Evolutionary conservation across 2,113 vertebrate genomes (phyloP), one percentile per base, ranked within the genome.

Genomic region (Cyanocitta stelleri): DNA sequence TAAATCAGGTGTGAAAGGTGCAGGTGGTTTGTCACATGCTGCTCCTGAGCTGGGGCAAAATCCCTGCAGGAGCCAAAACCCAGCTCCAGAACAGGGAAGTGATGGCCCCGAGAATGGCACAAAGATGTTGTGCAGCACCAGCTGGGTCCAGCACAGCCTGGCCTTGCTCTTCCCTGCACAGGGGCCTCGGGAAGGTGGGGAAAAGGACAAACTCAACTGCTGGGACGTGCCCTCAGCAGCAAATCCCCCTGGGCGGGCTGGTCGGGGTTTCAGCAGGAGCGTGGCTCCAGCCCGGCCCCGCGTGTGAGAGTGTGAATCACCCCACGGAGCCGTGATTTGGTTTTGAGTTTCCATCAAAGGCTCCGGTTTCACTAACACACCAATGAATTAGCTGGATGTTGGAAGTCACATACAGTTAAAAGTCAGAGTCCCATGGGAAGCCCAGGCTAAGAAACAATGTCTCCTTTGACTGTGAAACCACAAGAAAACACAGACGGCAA

Each of bases 391-490:
- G 94, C 87, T 95, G 94, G 92, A 94, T 84, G 95, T 87, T 97
- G 96, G 96, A 98, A 88, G 96, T 94, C 91, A 93, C 94, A 95
- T 32, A 94, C 85, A 92, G 88, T 87, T 79, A 86, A 80, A 80
- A 95, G 80, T 74, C 59, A 88, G 32, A 93, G 93, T 91, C 93
- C 83, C 68, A 32, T 11, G 88, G 95, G 89, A 92, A 90, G 82
- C 66, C 35, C 9, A 32, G 17, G 89, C 93, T 85, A 74, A 77
- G 83, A 91, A 96, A 98, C 97, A 98, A 97, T 78, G 62, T 80
- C 78, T 84, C 83, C 96, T 97, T 96, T 98, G 97, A 98, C 95
- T 94, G 54, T 3, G 15, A 71, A 98, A 97, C 97, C 98, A 94
- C 97, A 97, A 92, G 96, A 97, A 96, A 97, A 97, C 95, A 95